Conservation (phyloP, 2,113 vertebrate species). For the Pelodiscus sinensis region DNA sequence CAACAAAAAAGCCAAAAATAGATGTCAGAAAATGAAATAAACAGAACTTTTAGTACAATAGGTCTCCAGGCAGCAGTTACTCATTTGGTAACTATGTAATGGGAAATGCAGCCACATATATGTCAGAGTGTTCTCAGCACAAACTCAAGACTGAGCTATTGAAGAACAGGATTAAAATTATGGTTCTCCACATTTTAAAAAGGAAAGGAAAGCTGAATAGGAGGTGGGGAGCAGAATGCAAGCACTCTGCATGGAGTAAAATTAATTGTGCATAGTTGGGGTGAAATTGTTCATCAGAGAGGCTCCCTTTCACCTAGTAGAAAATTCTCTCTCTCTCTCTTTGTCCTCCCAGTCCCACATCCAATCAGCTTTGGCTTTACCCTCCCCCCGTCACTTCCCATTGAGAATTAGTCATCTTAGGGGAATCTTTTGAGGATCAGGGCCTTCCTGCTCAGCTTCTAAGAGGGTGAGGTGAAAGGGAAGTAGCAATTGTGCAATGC, state of each 20-base stretch:
- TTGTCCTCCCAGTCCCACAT: neutral
- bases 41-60: neutral
- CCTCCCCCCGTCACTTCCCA: neutral
- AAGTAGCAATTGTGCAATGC: neutral
- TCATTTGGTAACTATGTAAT: constrained; percentile 10
- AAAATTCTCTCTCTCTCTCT: neutral
- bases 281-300: neutral
- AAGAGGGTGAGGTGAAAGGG: neutral
- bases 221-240: neutral
- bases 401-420: neutral
- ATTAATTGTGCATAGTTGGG: neutral
- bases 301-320: fast-evolving
- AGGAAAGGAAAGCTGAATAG: neutral
- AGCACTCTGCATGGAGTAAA: neutral
- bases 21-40: neutral
- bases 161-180: neutral
- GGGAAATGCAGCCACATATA: neutral
- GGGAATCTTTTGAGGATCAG: neutral
- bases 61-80: neutral
- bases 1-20: neutral
- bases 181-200: neutral
- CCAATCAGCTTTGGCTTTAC: neutral
- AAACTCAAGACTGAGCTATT: neutral
- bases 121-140: neutral
- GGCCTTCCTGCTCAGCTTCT: neutral